These are phyloP conservation scores for Trissolcus basalis DNA, from an alignment of 1,140 invertebrate species.

Conservation along the genomic window DNA sequence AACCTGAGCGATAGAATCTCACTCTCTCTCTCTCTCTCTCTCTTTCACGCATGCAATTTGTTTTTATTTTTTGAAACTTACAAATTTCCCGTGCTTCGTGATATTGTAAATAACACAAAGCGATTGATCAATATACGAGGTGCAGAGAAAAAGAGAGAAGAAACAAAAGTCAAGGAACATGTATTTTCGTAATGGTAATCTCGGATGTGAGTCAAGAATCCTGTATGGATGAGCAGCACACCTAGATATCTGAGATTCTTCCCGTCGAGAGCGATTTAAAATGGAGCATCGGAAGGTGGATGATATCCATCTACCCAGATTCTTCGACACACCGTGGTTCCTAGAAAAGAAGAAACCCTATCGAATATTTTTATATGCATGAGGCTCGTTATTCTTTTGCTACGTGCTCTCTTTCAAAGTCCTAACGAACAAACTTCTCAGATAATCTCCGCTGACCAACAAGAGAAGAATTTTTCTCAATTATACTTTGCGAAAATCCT, in stretches of 20 bases:
- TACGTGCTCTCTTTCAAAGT: slow-evolving; percentile 50
- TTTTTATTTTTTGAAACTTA: slow-evolving; percentile 48
- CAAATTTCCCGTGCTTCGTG: slow-evolving; percentile 40
- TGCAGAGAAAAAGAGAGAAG: slow-evolving; percentile 9
- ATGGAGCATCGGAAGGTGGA: slow-evolving; percentile 45
- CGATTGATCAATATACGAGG: slow-evolving; percentile 27
- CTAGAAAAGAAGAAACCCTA: slow-evolving; percentile 32
- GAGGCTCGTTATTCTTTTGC: slow-evolving; percentile 56
- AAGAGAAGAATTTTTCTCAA: too few relatives aligned
- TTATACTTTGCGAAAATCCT: too few relatives aligned
- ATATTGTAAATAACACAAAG: slow-evolving; percentile 45
- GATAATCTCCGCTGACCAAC: background rate
- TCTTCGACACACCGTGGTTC: slow-evolving; percentile 37
- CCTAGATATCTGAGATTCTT: slow-evolving; percentile 49
- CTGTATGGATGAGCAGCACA: slow-evolving; percentile 49
- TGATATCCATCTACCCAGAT: slow-evolving; percentile 49
- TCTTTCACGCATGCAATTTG: slow-evolving; percentile 18
- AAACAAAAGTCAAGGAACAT: slow-evolving; percentile 19
- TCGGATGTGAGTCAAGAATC: slow-evolving; percentile 51
- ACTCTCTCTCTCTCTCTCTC: too few relatives aligned
- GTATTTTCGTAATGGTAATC: slow-evolving; percentile 40
- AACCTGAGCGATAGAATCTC: too few relatives aligned
- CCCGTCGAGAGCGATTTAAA: slow-evolving; percentile 57
- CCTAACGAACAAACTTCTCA: slow-evolving; percentile 20
- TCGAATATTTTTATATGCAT: slow-evolving; percentile 61